phyloP scores from a whole-genome alignment of 2,888 invertebrate genomes.

The Eristalis arbustorum region DNA sequence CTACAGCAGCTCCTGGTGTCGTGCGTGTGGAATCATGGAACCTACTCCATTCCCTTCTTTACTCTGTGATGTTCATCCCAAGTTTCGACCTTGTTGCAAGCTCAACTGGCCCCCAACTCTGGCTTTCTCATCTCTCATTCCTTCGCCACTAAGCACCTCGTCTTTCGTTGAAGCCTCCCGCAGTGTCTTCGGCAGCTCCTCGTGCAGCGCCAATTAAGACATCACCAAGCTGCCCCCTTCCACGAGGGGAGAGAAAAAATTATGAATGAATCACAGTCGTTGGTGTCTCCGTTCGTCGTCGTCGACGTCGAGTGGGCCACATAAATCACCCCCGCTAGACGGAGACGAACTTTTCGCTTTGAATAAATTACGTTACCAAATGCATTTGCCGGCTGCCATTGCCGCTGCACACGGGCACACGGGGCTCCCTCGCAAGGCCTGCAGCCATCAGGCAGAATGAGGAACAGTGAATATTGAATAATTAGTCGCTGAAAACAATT shows the following conservation, averaged over 20 bases:
- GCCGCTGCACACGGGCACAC: background rate
- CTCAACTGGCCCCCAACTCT: no score
- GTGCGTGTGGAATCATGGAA: no score
- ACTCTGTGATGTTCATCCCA: background rate
- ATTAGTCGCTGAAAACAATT: slow-evolving; percentile 69
- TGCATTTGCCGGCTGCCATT: slow-evolving; percentile 45
- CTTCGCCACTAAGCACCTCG: background rate
- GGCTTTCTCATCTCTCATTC: background rate
- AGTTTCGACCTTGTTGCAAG: background rate
- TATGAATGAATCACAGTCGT: slow-evolving; percentile 29
- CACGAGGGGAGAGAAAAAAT: background rate
- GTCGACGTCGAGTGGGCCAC: slow-evolving; percentile 11
- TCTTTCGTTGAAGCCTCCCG: background rate
- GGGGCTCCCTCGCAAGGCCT: background rate
- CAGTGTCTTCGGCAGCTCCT: background rate
- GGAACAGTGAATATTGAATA: slow-evolving; percentile 56
- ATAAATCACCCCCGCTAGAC: slow-evolving; percentile 51
- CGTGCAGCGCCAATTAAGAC: background rate
- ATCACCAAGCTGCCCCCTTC: slow-evolving; percentile 1
- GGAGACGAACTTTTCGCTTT: slow-evolving; percentile 59
- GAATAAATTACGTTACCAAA: slow-evolving; percentile 65
- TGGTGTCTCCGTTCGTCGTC: background rate
- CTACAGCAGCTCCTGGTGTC: no score
- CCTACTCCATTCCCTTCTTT: background rate
- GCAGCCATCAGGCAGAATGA: background rate